Conservation (phyloP, 2,113 vertebrate species). For the Noturus placidus region DNA sequence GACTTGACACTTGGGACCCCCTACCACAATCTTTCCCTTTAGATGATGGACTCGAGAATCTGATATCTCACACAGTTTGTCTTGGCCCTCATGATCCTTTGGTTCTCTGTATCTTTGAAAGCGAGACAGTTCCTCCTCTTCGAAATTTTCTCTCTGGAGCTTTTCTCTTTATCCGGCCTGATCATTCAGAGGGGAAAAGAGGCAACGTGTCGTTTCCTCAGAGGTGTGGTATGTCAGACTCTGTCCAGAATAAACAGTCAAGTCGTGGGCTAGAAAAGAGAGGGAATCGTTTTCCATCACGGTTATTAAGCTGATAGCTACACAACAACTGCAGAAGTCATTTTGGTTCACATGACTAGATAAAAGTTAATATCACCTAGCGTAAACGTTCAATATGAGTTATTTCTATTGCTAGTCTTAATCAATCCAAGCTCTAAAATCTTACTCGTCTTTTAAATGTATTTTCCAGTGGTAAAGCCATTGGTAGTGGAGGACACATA, state of each 20-base stretch:
- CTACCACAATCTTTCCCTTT: background rate
- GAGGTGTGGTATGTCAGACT: conserved; percentile 49
- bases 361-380: background rate
- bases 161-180: conserved; percentile 28
- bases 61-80: conserved; percentile 54
- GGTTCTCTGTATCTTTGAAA: conserved; percentile 21
- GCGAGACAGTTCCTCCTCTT: background rate
- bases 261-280: conserved; percentile 48
- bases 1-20: background rate
- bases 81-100: conserved; percentile 45
- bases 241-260: conserved; percentile 27
- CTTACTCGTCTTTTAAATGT: conserved; percentile 13
- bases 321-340: conserved; percentile 52
- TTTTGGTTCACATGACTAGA: background rate
- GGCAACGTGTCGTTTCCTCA: conserved; percentile 61
- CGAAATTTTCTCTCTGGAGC: background rate
- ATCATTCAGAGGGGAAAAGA: conserved; percentile 52
- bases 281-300: conserved; percentile 53
- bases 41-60: conserved; percentile 43
- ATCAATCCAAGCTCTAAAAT: background rate
- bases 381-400: background rate
- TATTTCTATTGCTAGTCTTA: background rate
- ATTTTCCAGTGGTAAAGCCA: conserved; percentile 86
- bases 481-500: conserved; percentile 92
- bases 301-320: conserved; percentile 55